phyloP scores from a whole-genome alignment of 2,888 invertebrate species.

The Caenorhabditis sp. region DNA sequence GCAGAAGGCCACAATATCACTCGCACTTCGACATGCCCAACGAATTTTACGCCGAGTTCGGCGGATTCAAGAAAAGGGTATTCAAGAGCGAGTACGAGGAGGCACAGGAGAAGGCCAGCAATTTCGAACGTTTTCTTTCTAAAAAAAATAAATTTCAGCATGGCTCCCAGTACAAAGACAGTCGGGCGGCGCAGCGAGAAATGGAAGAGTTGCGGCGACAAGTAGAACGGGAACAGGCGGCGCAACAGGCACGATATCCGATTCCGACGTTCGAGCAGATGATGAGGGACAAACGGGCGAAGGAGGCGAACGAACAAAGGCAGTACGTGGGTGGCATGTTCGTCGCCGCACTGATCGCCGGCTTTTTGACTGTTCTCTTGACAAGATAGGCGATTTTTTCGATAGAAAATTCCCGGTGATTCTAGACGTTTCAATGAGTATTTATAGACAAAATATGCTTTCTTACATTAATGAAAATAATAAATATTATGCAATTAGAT shows the following conservation, averaged over 20 bases:
- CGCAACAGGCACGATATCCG: constrained; percentile 65
- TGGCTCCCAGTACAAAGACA: constrained; percentile 67
- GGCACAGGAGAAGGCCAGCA: constrained; percentile 56
- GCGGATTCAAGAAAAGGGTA: constrained; percentile 59
- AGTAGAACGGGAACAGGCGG: constrained; percentile 66
- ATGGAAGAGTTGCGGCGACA: constrained; percentile 69
- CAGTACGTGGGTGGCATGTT: constrained; percentile 62
- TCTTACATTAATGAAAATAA: too few species aligned
- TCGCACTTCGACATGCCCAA: constrained; percentile 71
- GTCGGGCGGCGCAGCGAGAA: constrained; percentile 70
- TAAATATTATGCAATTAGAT: too few species aligned
- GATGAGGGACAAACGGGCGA: constrained; percentile 59
- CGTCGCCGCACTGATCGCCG: constrained; percentile 45
- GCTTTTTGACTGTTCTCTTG: constrained; percentile 45
- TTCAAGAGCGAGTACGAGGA: constrained; percentile 67
- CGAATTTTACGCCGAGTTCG: constrained; percentile 70
- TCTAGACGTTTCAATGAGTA: too few species aligned
- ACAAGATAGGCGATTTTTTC: constrained; percentile 25
- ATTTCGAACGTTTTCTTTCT: background rate
- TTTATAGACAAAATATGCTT: too few species aligned
- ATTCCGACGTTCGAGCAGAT: constrained; percentile 75
- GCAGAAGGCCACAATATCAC: constrained; percentile 63
- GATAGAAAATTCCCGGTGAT: too few species aligned
- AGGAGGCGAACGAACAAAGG: constrained; percentile 58
- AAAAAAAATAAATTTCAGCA: constrained; percentile 14